Evolutionary conservation across 2,888 invertebrate species (phyloP), one percentile per base, ranked within the genome.

Genomic region (Malachius bipustulatus): DNA sequence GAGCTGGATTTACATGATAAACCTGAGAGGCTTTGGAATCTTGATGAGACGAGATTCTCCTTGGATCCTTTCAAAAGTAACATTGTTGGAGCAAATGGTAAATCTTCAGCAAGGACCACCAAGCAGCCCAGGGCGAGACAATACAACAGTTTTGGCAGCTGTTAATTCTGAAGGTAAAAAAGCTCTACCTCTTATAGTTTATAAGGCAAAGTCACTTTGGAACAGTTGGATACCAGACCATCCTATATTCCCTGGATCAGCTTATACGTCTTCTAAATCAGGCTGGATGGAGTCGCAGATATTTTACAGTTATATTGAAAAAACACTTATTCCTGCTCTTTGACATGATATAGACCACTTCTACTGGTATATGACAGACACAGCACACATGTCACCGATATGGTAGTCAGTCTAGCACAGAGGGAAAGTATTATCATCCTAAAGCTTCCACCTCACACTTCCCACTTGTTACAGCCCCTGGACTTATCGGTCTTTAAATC

Each of bases 311-410:
- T 57, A 55, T 34, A 38, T 57, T 26, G 29, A 41, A 46, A 51
- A 50, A 37, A 33, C 45, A 16, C 30, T 57, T 2, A 47, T 56
- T 14, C 51, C 50, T 30, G 34, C 4, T 32, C 15, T 45, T 19
- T 51, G 54, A 4, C 36, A 47, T 27, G 48, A 16, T 32, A 53
- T 30, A 26, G 52, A 14, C 55, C 55, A n/a, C 47, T 50, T 1
- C 39, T 52, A 15, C 33, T 56, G n/a, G 44, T 56, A 16, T 54
- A 51, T 33, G 54, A 55, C 37, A 55, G 56, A 2, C 55, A 57
- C 41, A 33, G 37, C 9, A 54, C 50, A 14, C 53, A 50, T 35
- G 39, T 49, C 14, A 41, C 38, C 24, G 15, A 43, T n/a, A 38
- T 16, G 34, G 37, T 49, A 44, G 28, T 35, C 43, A 3, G 36